phyloP scores from a whole-genome alignment of 2,113 vertebrate species.

The Tonatia bakeri region DNA sequence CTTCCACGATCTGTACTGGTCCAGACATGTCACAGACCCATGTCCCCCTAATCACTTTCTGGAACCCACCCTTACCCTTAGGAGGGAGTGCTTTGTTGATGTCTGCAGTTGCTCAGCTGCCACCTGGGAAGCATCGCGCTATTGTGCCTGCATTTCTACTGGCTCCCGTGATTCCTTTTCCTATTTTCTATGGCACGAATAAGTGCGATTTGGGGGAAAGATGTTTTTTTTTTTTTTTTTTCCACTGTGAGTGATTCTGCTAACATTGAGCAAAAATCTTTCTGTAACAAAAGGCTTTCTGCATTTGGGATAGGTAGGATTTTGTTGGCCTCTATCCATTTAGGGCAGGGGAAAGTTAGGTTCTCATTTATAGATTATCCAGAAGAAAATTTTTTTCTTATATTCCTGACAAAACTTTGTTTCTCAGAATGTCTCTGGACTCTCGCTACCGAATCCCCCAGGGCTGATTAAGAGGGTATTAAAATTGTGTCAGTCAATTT shows the following conservation, averaged over 20 bases:
- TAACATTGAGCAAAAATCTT: neutral
- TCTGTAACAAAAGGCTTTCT: neutral
- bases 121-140: neutral
- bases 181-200: constrained; percentile 46
- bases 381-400: neutral
- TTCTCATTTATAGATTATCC: neutral
- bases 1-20: neutral
- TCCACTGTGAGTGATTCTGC: neutral
- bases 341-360: neutral
- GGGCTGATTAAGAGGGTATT: neutral
- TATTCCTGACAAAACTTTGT: neutral
- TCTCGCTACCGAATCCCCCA: neutral
- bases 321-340: neutral
- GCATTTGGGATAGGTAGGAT: neutral
- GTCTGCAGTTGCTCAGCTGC: neutral
- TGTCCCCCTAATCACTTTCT: neutral
- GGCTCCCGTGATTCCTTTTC: constrained; percentile 30
- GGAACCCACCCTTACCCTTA: neutral
- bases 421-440: neutral
- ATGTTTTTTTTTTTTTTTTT: constrained; percentile 15
- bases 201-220: neutral
- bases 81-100: neutral
- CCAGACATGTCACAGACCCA: neutral
- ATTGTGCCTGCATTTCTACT: constrained; percentile 18
- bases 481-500: neutral